Conservation (phyloP, 2,113 vertebrate genomes). For the Xiphorhynchus elegans region DNA sequence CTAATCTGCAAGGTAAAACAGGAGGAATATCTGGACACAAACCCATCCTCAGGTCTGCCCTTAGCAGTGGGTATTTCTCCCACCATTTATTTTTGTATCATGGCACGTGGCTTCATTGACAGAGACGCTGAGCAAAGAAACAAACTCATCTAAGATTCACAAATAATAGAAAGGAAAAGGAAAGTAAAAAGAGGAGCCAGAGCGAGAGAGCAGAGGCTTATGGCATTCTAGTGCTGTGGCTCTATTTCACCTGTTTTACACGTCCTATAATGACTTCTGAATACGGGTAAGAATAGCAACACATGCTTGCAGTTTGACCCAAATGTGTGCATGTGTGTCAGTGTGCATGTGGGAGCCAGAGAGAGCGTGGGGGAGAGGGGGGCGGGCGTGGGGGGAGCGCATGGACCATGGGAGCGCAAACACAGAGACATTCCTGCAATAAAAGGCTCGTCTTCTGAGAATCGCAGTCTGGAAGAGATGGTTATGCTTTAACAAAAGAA, state of each 20-base stretch:
- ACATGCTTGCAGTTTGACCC: slow-evolving; percentile 1
- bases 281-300: slow-evolving; percentile 1
- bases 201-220: neutral
- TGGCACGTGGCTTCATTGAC: neutral
- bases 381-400: neutral
- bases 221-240: neutral
- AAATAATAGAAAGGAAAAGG: neutral
- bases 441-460: slow-evolving; percentile 39
- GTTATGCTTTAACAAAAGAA: slow-evolving; percentile 44
- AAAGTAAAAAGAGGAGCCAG: neutral
- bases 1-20: slow-evolving; percentile 19
- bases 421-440: slow-evolving; percentile 15
- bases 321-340: neutral
- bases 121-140: neutral
- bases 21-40: neutral
- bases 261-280: slow-evolving; percentile 5
- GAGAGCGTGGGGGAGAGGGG: neutral
- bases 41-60: neutral
- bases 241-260: slow-evolving; percentile 43
- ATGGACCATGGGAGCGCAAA: slow-evolving; percentile 13
- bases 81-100: neutral
- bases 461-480: neutral
- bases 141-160: neutral
- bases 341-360: slow-evolving; percentile 2
- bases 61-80: neutral